Evolutionary conservation across 2,797 vertebrate species (phyloP).

Genomic region (Lateolabrax maculatus): DNA sequence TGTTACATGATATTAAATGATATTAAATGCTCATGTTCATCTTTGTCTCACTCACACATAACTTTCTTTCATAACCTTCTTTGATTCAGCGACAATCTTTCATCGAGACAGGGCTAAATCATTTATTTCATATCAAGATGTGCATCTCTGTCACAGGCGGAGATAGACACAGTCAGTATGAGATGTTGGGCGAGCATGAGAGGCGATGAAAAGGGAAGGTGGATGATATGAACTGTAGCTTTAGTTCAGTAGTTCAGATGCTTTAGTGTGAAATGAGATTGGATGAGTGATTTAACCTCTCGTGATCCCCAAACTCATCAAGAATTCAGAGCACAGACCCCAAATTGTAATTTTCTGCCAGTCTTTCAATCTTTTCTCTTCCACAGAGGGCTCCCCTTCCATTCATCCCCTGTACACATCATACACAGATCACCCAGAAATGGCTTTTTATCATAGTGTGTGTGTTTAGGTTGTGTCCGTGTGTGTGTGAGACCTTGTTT

Average conservation of each 20-base stretch:
- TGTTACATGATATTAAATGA: neutral
- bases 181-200: neutral
- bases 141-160: neutral
- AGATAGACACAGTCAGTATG: neutral
- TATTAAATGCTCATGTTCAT: neutral
- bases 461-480: neutral
- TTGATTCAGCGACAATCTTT: neutral
- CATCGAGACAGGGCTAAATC: neutral
- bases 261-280: neutral
- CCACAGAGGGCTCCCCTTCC: neutral
- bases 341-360: conserved; percentile 18
- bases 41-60: neutral
- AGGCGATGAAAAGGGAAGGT: neutral
- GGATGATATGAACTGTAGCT: no score
- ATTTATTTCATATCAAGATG: no score
- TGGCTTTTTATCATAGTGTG: conserved; percentile 1
- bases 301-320: conserved; percentile 8
- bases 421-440: conserved; percentile 21
- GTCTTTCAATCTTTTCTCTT: conserved; percentile 33
- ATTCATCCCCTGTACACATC: conserved; percentile 13
- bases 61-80: no score
- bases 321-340: conserved; percentile 39
- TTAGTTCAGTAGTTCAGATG: no score
- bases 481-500: neutral
- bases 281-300: neutral